Evolutionary conservation across 2,888 invertebrate species (phyloP), one percentile per base, ranked within the genome.

Genomic region (Palloptera scutellata): DNA sequence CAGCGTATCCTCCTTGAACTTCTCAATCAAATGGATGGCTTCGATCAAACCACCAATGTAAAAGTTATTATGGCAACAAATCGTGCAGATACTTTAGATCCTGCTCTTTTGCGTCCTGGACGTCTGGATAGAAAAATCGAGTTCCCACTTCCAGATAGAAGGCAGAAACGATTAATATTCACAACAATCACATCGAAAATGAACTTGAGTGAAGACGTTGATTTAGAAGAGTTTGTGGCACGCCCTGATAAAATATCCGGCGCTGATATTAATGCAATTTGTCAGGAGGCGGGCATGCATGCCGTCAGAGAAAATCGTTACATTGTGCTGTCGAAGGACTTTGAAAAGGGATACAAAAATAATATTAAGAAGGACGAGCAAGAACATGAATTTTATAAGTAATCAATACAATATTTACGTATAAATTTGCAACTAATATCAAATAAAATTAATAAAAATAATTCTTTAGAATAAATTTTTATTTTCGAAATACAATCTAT

Each of bases 221-320:
- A 99, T 85, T 87, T 99, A 63, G 99, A 99, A 83, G 99, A 99
- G 87, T 99, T 96, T 85, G 98, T 99, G 1, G 98, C 98, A 12
- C 89, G 99, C 17, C 98, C 99, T 1, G 99, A 99, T 84, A 95
- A 96, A 85, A 98, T 99, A 78, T 98, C 97, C 59, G 98, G 99
- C 30, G 99, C 99, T 20, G 99, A 99, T 81, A 98, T 99, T 79
- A 99, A 99, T 86, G 98, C 99, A 63, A 99, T 99, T 81, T 98
- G 98, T 83, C 99, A 99, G 86, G 99, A 99, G 89, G 99, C 99
- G 70, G 99, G 99, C 75, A 99, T 99, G 99, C 98, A 99, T 83
- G 99, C 99, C 3, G 98, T 99, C 0, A 88, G 99, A 67, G 99
- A 99, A 86, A 99, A 99, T 88, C 92, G 99, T 78, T 89, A 99